Conservation (phyloP, 1,140 invertebrate species). For the Hyles vespertilio region DNA sequence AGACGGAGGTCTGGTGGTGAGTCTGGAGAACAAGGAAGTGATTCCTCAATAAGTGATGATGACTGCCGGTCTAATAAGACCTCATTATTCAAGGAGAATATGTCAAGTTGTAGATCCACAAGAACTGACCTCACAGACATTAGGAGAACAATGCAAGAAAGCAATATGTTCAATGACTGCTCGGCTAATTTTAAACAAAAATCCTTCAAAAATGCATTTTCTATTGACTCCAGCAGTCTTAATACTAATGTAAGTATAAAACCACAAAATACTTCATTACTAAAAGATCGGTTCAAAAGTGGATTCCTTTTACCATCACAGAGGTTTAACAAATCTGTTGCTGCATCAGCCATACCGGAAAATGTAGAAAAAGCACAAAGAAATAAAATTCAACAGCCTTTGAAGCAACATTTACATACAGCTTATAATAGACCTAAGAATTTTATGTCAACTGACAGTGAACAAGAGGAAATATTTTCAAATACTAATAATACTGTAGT, state of each 20-base stretch:
- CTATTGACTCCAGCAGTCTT: slow-evolving; percentile 1
- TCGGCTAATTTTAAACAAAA: slow-evolving; percentile 39
- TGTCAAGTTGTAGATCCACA: slow-evolving; percentile 26
- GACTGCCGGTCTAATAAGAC: slow-evolving; percentile 42
- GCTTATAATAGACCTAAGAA: slow-evolving; percentile 5
- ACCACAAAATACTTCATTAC: slow-evolving; percentile 11
- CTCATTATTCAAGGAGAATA: slow-evolving; percentile 35
- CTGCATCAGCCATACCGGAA: slow-evolving; percentile 21
- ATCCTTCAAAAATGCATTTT: slow-evolving; percentile 31
- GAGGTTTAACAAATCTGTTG: slow-evolving; percentile 46
- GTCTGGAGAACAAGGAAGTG: slow-evolving; percentile 50
- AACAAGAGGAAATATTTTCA: slow-evolving; percentile 42
- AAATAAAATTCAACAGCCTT: slow-evolving; percentile 6
- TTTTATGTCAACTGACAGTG: slow-evolving; percentile 21
- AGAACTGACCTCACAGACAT: slow-evolving; percentile 29
- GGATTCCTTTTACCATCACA: slow-evolving; percentile 50
- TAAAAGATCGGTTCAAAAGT: slow-evolving; percentile 49
- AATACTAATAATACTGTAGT: slow-evolving; percentile 24
- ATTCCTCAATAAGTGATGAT: slow-evolving; percentile 57
- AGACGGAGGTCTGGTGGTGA: slow-evolving; percentile 43
- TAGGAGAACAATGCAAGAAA: slow-evolving; percentile 28
- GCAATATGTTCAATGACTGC: slow-evolving; percentile 35
- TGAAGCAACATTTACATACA: slow-evolving; percentile 10
- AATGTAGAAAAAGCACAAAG: slow-evolving; percentile 13
- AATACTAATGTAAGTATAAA: slow-evolving; percentile 5